Evolutionary conservation across 2,113 vertebrate genomes (phyloP).

Genomic region (Heteronetta atricapilla): DNA sequence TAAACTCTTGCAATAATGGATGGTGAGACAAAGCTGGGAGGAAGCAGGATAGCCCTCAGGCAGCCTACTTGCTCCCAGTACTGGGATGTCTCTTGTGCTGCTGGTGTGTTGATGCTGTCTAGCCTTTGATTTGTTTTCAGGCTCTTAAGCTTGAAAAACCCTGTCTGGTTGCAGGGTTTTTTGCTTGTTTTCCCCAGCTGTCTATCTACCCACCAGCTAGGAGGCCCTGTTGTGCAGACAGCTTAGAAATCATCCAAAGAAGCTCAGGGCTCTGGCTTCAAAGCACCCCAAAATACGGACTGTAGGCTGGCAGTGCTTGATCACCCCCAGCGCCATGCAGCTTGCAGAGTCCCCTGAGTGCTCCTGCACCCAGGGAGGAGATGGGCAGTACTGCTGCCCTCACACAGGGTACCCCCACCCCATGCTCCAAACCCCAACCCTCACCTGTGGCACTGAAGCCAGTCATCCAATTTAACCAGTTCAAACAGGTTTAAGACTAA

Average conservation of each 20-base stretch:
- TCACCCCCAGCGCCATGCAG: background rate
- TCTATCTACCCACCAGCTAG: background rate
- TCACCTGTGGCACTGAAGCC: background rate
- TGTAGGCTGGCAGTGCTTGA: background rate
- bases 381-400: background rate
- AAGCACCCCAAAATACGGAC: background rate
- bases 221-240: no score
- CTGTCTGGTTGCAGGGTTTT: background rate
- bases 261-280: background rate
- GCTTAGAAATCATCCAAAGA: background rate
- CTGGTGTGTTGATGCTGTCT: background rate
- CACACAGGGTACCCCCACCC: background rate
- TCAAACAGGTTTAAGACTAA: background rate
- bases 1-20: fast-evolving
- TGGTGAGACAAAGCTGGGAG: background rate
- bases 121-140: background rate
- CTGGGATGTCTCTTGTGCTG: background rate
- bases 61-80: background rate
- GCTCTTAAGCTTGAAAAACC: no score
- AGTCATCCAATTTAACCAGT: background rate
- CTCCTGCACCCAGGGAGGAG: background rate
- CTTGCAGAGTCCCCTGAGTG: background rate
- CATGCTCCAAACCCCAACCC: background rate
- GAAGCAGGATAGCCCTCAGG: background rate
- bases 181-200: background rate